phyloP scores from a whole-genome alignment of 2,113 vertebrate species.

The Microtus oregoni region DNA sequence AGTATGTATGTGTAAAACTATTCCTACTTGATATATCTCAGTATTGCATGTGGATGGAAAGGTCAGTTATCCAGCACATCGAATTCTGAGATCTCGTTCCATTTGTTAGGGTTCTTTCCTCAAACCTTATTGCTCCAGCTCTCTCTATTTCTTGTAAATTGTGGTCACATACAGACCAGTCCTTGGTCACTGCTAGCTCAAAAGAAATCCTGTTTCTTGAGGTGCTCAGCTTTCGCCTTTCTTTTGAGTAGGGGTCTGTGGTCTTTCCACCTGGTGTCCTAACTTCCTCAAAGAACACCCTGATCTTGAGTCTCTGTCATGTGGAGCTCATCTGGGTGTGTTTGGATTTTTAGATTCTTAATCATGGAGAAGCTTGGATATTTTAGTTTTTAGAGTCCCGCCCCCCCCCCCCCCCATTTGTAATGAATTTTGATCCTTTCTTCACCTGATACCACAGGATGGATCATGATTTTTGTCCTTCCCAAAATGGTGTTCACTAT shows the following conservation, averaged over 20 bases:
- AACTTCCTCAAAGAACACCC: neutral
- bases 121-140: neutral
- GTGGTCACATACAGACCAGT: neutral
- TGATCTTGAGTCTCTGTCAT: neutral
- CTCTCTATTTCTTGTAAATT: slow-evolving; percentile 11
- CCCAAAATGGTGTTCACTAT: neutral
- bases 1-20: neutral
- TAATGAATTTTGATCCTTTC: neutral
- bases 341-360: slow-evolving; percentile 15
- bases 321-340: neutral
- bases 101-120: neutral
- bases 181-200: neutral
- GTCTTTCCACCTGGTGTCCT: neutral
- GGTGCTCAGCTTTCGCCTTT: slow-evolving; percentile 53
- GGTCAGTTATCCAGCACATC: neutral
- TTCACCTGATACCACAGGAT: neutral
- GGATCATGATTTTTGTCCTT: neutral
- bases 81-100: neutral
- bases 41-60: neutral
- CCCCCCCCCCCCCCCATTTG: neutral
- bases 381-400: slow-evolving; percentile 26
- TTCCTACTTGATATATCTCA: neutral
- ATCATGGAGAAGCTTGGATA: neutral
- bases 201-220: slow-evolving; percentile 54
- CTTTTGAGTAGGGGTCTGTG: neutral